Evolutionary conservation across 1,140 invertebrate species (phyloP), one percentile per base, ranked within the genome.

Genomic region (Hetaerina americana): DNA sequence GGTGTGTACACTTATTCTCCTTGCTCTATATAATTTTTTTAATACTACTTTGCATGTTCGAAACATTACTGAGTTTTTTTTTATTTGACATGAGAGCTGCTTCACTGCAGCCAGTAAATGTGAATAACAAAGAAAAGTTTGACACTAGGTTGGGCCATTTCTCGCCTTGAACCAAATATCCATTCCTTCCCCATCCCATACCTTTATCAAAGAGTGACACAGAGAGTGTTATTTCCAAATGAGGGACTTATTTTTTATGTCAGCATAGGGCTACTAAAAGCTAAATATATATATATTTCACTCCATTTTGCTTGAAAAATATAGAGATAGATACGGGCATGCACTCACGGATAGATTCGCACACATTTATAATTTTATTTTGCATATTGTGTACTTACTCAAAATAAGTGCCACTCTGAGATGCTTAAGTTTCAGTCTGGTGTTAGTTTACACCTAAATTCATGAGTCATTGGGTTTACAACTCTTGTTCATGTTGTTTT

Each of bases 21-120:
- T 57, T 57, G 40, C 40, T 57, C 40, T 57, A 57, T 57, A 57
- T 57, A 57, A 57, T 57, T 57, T 57, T 57, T 57, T 57, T 57
- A n/a, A 57, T 57, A 57, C 40, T 57, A 57, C 40, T 57, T 57
- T 57, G 40, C 40, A 57, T 57, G 40, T 57, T 57, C 40, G 40
- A 10, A 57, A 10, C 2, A 57, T 57, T 57, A 57, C 40, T 57
- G 40, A 57, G 22, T 57, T 57, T 57, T 57, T 57, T 57, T 57
- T 5, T 57, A 57, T 57, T 57, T 57, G 40, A 57, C 40, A 57
- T n/a, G n/a, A 57, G 22, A 57, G 40, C 40, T 57, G 10, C 40
- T 18, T 57, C 40, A n/a, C 22, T 12, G 40, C 22, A 12, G 40
- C 40, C 40, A 57, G 40, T 57, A 18, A 57, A 18, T 57, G 40